Evolutionary conservation across 2,888 invertebrate genomes (phyloP).

Genomic region (Frankliniella fusca): DNA sequence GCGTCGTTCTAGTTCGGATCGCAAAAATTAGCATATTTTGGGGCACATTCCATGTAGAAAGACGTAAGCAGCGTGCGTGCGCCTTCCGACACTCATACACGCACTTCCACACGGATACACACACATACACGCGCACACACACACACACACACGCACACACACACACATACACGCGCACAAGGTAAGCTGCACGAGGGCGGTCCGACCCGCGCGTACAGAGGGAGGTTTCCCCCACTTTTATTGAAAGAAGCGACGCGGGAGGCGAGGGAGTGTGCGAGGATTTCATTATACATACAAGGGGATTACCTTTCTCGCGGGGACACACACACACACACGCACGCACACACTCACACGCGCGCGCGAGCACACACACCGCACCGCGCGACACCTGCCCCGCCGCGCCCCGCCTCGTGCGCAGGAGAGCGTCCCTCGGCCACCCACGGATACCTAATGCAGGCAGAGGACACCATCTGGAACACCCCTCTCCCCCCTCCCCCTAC

Average conservation of each 20-base stretch:
- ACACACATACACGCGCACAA: no score
- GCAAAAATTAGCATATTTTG: not conserved
- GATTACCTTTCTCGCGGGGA: slow-evolving; percentile 9
- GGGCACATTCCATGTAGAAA: not conserved
- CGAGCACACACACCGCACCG: not conserved
- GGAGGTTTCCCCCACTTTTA: slow-evolving; percentile 33
- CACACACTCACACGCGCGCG: not conserved
- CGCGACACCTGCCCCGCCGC: not conserved
- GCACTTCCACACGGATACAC: no score
- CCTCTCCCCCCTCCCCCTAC: not conserved
- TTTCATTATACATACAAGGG: slow-evolving; percentile 25
- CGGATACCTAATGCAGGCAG: slow-evolving; percentile 37
- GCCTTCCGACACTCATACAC: no score
- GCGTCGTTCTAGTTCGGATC: slow-evolving; percentile 43
- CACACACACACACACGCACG: not conserved
- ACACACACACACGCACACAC: no score
- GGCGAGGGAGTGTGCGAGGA: not conserved
- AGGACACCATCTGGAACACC: slow-evolving; percentile 32
- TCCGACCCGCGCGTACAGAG: slow-evolving; percentile 43
- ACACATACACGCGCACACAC: no score
- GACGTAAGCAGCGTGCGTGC: no score
- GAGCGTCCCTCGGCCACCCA: not conserved
- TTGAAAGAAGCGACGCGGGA: not conserved
- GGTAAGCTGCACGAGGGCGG: slow-evolving; percentile 42
- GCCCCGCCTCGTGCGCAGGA: no score